Conservation (phyloP, 2,888 invertebrate genomes). For the Polylopha cassiicola region DNA sequence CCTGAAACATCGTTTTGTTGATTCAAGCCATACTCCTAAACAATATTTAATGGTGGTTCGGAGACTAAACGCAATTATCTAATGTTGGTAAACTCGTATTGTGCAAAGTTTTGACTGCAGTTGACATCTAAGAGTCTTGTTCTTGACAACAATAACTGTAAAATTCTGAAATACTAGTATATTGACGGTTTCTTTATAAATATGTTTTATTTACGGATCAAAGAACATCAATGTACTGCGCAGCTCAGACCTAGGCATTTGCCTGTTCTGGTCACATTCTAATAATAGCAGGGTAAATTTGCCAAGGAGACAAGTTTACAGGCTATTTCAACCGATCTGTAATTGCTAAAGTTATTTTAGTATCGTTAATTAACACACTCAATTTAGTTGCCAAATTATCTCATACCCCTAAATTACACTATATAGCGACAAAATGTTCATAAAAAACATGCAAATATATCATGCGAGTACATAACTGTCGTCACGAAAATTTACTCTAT, state of each 20-base stretch:
- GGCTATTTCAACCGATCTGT: constrained; percentile 5
- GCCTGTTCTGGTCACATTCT: constrained; percentile 37
- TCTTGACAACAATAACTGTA: too few species aligned
- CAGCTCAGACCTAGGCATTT: constrained; percentile 28
- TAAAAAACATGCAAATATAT: too few species aligned
- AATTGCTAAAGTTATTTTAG: constrained; percentile 20
- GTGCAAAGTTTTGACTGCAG: constrained; percentile 16
- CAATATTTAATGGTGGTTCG: constrained; percentile 32
- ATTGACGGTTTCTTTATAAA: too few species aligned
- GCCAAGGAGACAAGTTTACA: constrained; percentile 14
- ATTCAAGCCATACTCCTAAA: constrained; percentile 31
- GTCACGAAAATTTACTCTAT: too few species aligned
- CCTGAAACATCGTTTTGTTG: constrained; percentile 37
- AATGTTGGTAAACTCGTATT: constrained; percentile 9
- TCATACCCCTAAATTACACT: too few species aligned
- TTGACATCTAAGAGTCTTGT: too few species aligned
- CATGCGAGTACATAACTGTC: too few species aligned
- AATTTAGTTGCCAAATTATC: constrained; percentile 15
- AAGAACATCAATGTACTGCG: constrained; percentile 4
- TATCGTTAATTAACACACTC: constrained; percentile 16
- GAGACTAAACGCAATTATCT: constrained; percentile 49
- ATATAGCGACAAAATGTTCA: too few species aligned
- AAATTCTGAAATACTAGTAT: too few species aligned
- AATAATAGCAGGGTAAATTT: constrained; percentile 41
- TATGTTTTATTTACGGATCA: too few species aligned